phyloP scores from a whole-genome alignment of 1,140 invertebrate species.

The Heterodera schachtii region DNA sequence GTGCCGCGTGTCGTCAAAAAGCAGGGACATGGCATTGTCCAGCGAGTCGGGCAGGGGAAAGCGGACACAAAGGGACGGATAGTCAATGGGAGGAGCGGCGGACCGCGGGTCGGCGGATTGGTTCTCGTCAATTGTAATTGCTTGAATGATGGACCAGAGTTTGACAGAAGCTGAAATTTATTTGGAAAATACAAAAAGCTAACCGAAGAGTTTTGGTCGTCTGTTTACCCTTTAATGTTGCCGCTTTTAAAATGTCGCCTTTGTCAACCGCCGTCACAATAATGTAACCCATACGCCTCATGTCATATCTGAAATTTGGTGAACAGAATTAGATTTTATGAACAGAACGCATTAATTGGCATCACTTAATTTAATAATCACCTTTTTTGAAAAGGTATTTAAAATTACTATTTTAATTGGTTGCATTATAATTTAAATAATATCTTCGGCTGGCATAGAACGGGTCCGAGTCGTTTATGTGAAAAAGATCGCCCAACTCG shows the following conservation, averaged over 20 bases:
- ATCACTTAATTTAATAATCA: too few relatives aligned
- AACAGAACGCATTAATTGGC: not conserved
- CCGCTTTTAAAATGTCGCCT: slow-evolving; percentile 55
- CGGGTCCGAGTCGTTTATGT: slow-evolving; percentile 64
- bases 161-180: slow-evolving; percentile 53
- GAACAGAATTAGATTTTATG: slow-evolving; percentile 2
- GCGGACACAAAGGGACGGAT: slow-evolving; percentile 65
- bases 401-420: too few relatives aligned
- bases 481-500: slow-evolving; percentile 59
- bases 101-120: slow-evolving; percentile 9
- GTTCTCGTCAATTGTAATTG: slow-evolving; percentile 49
- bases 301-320: slow-evolving; percentile 56
- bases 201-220: not conserved
- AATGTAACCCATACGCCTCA: slow-evolving; percentile 59
- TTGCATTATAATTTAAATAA: too few relatives aligned
- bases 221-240: slow-evolving; percentile 46
- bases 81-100: slow-evolving; percentile 44
- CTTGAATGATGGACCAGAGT: slow-evolving; percentile 58
- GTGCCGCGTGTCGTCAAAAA: slow-evolving; percentile 44
- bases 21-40: slow-evolving; percentile 37
- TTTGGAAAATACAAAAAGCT: not conserved
- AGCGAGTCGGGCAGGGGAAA: slow-evolving; percentile 62
- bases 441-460: slow-evolving; percentile 63
- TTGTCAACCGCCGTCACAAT: slow-evolving; percentile 58
- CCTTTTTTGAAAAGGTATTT: too few relatives aligned